A percentile compares a stretch with the other conserved stretches of the same genome.
Conservation (phyloP, 2,888 invertebrate species). For the Leucozona laternaria region DNA sequence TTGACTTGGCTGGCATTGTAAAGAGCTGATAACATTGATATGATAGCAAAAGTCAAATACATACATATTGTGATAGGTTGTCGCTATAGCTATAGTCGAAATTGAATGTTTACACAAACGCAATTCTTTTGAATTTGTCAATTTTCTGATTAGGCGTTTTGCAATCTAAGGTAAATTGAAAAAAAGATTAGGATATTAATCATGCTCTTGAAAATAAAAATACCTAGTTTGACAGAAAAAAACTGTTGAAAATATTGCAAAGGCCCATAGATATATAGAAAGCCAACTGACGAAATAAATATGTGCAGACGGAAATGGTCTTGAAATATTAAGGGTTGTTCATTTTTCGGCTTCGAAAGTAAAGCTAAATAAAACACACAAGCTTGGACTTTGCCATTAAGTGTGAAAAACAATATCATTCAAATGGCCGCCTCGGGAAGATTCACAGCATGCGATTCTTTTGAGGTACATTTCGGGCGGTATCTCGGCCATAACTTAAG, state of each 20-base stretch:
- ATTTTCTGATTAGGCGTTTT: background rate
- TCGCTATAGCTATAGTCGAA: background rate
- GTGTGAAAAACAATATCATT: too few species aligned
- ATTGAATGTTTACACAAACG: background rate
- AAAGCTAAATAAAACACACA: too few species aligned
- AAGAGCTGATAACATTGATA: background rate
- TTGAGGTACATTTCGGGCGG: too few species aligned
- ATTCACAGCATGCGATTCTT: too few species aligned
- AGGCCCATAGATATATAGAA: background rate
- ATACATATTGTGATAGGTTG: background rate
- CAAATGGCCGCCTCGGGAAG: too few species aligned
- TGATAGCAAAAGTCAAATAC: background rate
- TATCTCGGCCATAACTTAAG: too few species aligned
- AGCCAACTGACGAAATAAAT: background rate
- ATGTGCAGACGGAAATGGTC: background rate
- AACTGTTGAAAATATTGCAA: background rate
- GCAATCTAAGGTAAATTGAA: background rate
- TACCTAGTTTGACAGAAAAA: conserved; percentile 18
- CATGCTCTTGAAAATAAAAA: background rate
- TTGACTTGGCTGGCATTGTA: background rate
- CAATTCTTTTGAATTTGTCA: background rate
- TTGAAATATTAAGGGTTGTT: too few species aligned
- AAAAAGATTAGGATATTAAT: background rate
- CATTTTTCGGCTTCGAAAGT: too few species aligned
- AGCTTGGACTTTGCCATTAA: too few species aligned